Evolutionary conservation across 2,113 vertebrate species (phyloP).

Genomic region (Orycteropus afer): DNA sequence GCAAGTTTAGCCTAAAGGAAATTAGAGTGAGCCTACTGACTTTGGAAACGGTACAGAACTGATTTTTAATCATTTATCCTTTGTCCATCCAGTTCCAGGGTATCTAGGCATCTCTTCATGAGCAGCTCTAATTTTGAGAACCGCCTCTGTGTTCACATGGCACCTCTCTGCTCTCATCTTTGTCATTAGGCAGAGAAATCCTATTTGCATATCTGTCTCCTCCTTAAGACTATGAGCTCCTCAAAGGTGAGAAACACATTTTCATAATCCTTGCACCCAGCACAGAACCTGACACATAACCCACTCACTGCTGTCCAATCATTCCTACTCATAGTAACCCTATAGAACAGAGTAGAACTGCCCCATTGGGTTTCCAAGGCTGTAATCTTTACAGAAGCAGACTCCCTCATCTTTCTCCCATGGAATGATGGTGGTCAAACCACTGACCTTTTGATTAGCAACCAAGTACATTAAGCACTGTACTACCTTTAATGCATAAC

Average conservation of each 20-base stretch:
- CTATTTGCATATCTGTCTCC: neutral
- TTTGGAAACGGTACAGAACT: neutral
- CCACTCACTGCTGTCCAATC: too few relatives aligned
- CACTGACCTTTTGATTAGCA: too few relatives aligned
- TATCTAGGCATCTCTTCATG: neutral
- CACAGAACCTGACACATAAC: neutral
- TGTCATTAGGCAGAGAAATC: neutral
- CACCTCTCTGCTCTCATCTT: neutral
- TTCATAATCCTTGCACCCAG: neutral
- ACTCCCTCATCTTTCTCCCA: too few relatives aligned
- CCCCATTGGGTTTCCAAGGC: too few relatives aligned
- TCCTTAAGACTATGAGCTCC: neutral
- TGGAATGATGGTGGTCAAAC: too few relatives aligned
- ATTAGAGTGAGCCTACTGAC: neutral
- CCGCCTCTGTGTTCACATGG: neutral
- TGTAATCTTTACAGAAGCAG: too few relatives aligned
- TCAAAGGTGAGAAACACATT: neutral
- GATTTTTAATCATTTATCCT: neutral
- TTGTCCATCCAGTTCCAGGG: neutral
- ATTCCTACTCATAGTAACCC: too few relatives aligned
- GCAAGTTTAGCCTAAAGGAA: constrained; percentile 4
- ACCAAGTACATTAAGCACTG: too few relatives aligned
- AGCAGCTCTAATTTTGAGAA: neutral
- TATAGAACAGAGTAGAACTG: too few relatives aligned
- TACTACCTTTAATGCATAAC: too few relatives aligned